Percentiles rank a stretch among this genome's conserved stretches.
Evolutionary conservation across 1,140 invertebrate genomes (phyloP).

Genomic region (Drosophila grimshawi): DNA sequence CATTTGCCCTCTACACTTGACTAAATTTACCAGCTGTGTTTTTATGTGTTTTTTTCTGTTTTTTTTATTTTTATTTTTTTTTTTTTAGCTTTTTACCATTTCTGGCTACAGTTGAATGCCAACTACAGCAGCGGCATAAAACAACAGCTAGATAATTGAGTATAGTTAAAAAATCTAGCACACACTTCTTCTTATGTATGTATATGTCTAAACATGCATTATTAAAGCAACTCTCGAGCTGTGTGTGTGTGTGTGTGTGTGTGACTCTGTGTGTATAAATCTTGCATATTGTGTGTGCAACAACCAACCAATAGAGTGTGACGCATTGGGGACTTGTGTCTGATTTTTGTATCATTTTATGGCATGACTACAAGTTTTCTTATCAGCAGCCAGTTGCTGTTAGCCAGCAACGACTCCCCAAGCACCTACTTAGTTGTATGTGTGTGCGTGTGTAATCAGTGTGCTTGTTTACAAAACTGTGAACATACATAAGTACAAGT

Average conservation of each 20-base stretch:
- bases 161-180: neutral
- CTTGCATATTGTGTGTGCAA: conserved; percentile 27
- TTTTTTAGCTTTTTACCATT: conserved; percentile 5
- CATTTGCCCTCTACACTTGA: conserved; percentile 35
- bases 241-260: conserved; percentile 28
- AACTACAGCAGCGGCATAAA: neutral
- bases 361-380: conserved; percentile 12
- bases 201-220: conserved; percentile 1
- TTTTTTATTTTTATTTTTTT: neutral
- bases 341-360: neutral
- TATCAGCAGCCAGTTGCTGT: conserved; percentile 13
- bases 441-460: conserved; percentile 48
- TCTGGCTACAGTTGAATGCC: conserved; percentile 1
- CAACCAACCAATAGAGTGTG: conserved; percentile 22
- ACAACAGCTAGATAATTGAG: conserved; percentile 13
- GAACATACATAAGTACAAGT: conserved; percentile 56
- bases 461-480: conserved; percentile 61
- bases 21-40: conserved; percentile 47
- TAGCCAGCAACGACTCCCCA: neutral
- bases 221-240: conserved; percentile 9
- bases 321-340: conserved; percentile 21
- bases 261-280: conserved; percentile 29
- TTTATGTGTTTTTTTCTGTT: too few species aligned
- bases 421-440: conserved; percentile 22
- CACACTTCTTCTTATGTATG: neutral